phyloP scores from a whole-genome alignment of 2,113 vertebrate genomes.

The Daphoenositta chrysoptera region DNA sequence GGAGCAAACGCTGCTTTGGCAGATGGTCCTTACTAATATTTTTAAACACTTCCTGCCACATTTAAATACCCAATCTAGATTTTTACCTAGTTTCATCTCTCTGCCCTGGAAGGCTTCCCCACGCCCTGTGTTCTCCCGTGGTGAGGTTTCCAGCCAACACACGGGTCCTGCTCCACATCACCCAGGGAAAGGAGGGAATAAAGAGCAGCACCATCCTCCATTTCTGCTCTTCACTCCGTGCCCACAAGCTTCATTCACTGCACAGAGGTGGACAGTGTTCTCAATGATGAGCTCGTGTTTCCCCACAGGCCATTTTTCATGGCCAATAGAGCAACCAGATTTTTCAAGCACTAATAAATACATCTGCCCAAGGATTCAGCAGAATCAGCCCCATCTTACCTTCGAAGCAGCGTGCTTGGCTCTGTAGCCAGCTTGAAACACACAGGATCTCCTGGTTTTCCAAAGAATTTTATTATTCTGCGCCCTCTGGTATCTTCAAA shows the following conservation, averaged over 20 bases:
- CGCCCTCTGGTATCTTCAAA: not conserved
- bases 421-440: not conserved
- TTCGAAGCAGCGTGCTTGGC: not conserved
- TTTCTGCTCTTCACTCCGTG: not conserved
- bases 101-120: not conserved
- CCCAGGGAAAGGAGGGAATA: not conserved
- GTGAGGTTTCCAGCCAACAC: rapidly evolving
- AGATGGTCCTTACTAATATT: not conserved
- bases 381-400: not conserved
- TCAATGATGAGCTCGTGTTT: not conserved
- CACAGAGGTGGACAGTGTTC: rapidly evolving
- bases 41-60: not conserved
- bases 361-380: not conserved
- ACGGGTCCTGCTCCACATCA: rapidly evolving
- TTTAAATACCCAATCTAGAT: not conserved
- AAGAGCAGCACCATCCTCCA: not conserved
- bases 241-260: not conserved
- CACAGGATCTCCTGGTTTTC: not conserved
- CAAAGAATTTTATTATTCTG: not conserved
- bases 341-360: not conserved
- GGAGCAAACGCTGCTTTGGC: not conserved
- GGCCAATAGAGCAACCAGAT: not conserved
- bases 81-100: not conserved
- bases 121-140: rapidly evolving
- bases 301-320: not conserved